Base-by-base conservation (phyloP, 2,888 invertebrate genomes). In the Chrysotoxum bicinctum region DNA sequence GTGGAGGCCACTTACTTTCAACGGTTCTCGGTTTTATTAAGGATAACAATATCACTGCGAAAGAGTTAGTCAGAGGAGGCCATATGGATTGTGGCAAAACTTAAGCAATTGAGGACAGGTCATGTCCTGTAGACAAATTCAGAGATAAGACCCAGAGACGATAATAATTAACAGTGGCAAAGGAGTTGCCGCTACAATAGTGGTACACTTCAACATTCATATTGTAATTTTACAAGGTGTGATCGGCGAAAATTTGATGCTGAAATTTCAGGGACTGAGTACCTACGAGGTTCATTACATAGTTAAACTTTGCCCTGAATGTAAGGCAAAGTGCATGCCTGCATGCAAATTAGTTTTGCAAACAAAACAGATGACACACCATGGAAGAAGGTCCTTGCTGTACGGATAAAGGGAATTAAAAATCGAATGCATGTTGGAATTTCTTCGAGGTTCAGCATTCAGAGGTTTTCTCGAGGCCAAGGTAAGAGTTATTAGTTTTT, bases 61-160 rank as follows among this genome's bases (percentile, higher is more conserved):
- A 43, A 45, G 26, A 23, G 48, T 43, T n/a, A n/a, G 16, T 0
- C 8, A 8, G 5, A 3, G 14, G 10, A n/a, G 3, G 14, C 45
- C 45, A 64, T 64, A 64, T 64, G 64, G 64, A 45, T 64, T 64
- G 62, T 45, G 26, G 45, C 30, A 64, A 64, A 64, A 64, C 64
- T 45, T 45, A 45, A 45, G 64, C 45, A 64, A 45, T 64, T 64
- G 64, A 64, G 64, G 64, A 64, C 30, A 64, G 64, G 64, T 45
- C 64, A 64, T 64, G 64, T 64, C 45, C 64, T 64, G 7, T 32
- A 64, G 64, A 45, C 64, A 64, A 16, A 64, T 45, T 19, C 12
- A 32, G 1, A 32, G 64, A 64, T 64, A 45, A 64, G 30, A 62
- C 30, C 30, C 14, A n/a, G 50, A 50, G 50, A 64, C 45, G 30